Base-by-base conservation (phyloP, 2,113 vertebrate genomes). In the Bubalus kerabau region DNA sequence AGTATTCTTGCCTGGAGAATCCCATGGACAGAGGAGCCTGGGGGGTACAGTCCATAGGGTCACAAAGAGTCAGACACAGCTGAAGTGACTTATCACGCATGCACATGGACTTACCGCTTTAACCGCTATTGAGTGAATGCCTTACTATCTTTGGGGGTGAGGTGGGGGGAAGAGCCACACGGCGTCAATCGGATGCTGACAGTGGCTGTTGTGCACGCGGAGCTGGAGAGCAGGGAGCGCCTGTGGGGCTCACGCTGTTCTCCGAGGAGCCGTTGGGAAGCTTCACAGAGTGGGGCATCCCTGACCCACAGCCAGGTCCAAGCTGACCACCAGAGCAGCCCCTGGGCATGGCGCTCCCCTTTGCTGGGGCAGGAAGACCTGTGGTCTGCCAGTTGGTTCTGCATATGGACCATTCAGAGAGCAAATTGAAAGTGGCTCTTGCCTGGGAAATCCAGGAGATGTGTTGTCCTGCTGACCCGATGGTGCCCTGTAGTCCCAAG, bases 181-280 rank as follows among this genome's bases (percentile, higher is more conserved):
- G 19, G 11, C 32, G 8, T n/a, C 48, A 7, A 9, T n/a, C 0
- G 6, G 28, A 16, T 4, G 2, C 21, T 30, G 10, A 15, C 4
- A 6, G 26, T 7, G 32, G 67, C 40, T 17, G 21, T 2, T 23
- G 12, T 17, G 87, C 54, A 81, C 28, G 21, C 13, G 36, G 52
- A 13, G 36, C 11, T 10, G 14, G 15, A 56, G 36, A n/a, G 74
- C 7, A 0, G 2, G 4, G 60, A 74, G 36, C 17, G 0, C 0
- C 4, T 1, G 16, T 2, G 12, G 26, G 19, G 0, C 4, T 1
- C 1, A 7, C 0, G 21, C 82, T 8, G 0, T 26, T 48, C 50
- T 28, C 3, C 5, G 3, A 5, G 11, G 12, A 2, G 17, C 0
- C 7, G 2, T 15, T 8, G 19, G 57, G 32, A 50, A 71, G 62